These are phyloP conservation scores for Limanda limanda DNA, from an alignment of 2,113 vertebrate genomes.

Conservation along the genomic window DNA sequence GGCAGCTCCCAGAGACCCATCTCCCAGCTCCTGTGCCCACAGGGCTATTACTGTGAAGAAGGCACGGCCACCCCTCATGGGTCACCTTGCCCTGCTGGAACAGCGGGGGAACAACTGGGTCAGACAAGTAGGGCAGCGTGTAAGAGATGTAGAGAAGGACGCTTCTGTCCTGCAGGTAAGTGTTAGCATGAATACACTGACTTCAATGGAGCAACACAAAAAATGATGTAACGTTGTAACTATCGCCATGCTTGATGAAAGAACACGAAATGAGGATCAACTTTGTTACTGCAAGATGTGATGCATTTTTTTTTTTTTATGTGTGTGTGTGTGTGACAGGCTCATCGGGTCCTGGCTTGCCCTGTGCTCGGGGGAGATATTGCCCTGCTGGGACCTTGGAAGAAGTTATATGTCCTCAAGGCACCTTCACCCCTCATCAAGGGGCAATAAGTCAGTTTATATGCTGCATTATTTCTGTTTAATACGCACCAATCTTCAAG, in stretches of 20 bases:
- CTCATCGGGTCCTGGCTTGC: constrained; percentile 79
- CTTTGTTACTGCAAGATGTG: background rate
- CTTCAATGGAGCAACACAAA: constrained; percentile 18
- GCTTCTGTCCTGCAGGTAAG: constrained; percentile 85
- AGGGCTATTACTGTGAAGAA: constrained; percentile 86
- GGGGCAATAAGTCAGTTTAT: constrained; percentile 81
- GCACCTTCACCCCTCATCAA: constrained; percentile 85
- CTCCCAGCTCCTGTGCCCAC: constrained; percentile 83
- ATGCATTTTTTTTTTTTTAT: background rate
- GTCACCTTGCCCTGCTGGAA: constrained; percentile 86
- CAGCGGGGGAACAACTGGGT: constrained; percentile 84
- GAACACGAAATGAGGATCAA: constrained; percentile 4
- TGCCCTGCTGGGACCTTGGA: constrained; percentile 83
- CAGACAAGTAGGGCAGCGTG: constrained; percentile 86
- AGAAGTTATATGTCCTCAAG: constrained; percentile 83
- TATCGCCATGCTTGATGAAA: background rate
- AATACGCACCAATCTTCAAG: background rate
- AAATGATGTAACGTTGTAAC: constrained; percentile 4
- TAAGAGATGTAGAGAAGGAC: constrained; percentile 85
- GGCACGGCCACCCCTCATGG: constrained; percentile 82
- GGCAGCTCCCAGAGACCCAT: constrained; percentile 79
- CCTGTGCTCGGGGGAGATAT: constrained; percentile 85
- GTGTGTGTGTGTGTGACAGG: constrained; percentile 66
- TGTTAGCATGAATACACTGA: constrained; percentile 21
- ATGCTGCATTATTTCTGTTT: background rate